phyloP scores from a whole-genome alignment of 2,888 invertebrate genomes.

The Tetramorium bicarinatum region DNA sequence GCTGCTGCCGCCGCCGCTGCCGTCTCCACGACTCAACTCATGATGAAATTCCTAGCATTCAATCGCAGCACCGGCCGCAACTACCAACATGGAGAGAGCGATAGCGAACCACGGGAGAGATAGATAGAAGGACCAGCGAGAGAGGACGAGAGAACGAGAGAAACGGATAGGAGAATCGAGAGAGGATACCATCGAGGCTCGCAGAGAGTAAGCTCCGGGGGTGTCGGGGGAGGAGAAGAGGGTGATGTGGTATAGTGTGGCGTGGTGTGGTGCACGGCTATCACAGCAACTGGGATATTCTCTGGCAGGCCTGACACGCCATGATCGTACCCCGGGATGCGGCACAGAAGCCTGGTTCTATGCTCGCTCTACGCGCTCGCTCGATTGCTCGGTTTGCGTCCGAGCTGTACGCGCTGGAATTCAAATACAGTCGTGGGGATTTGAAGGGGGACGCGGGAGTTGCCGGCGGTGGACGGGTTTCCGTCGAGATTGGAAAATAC shows the following conservation, averaged over 20 bases:
- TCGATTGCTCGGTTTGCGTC: conserved; percentile 71
- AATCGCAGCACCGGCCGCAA: conserved; percentile 85
- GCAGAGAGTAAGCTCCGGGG: conserved; percentile 39
- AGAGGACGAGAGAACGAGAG: conserved; percentile 31
- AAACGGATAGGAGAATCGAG: conserved; percentile 20
- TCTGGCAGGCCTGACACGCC: conserved; percentile 69
- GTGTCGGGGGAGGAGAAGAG: background rate
- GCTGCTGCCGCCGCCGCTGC: conserved; percentile 62
- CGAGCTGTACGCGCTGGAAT: conserved; percentile 67
- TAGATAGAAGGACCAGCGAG: conserved; percentile 16
- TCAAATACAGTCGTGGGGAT: conserved; percentile 63
- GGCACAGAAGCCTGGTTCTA: conserved; percentile 66
- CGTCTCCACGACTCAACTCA: conserved; percentile 87
- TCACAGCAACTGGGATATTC: conserved; percentile 66
- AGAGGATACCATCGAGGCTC: conserved; percentile 33
- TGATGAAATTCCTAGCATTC: conserved; percentile 87
- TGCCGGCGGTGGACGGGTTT: conserved; percentile 73
- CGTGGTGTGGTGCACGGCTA: conserved; percentile 46
- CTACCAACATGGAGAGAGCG: conserved; percentile 75
- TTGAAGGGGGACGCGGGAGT: conserved; percentile 53
- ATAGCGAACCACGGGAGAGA: conserved; percentile 43
- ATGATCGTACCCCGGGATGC: conserved; percentile 63
- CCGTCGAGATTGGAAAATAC: conserved; percentile 78
- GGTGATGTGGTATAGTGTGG: conserved; percentile 18
- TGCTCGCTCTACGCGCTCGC: conserved; percentile 67